Evolutionary conservation across 2,888 invertebrate species (phyloP), one percentile per base, ranked within the genome.

Genomic region (Anaspis maculata): DNA sequence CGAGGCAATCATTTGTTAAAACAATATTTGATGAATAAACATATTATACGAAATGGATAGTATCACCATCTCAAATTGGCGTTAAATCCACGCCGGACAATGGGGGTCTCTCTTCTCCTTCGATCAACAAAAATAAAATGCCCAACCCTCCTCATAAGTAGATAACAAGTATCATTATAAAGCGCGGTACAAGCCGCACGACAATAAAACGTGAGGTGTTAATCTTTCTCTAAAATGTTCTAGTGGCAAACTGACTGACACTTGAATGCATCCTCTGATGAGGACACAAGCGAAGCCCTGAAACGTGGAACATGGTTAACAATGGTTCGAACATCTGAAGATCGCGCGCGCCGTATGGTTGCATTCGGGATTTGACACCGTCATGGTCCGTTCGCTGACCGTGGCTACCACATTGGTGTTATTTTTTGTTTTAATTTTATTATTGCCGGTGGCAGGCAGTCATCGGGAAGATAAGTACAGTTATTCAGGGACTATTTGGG

Each of bases 221-320:
- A 60, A 60, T 61, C 56, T 57, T 56, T 51, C n/a, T n/a, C 52
- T 45, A 54, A 56, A 56, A 59, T 55, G 59, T 56, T 60, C 57
- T 57, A 60, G 59, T 60, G 60, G 59, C 57, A 56, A 51, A 48
- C 50, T 59, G 60, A 60, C 55, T 50, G 60, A 60, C 58, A 51
- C 49, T 42, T 59, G 56, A 61, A 60, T 59, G 45, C 49, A 41
- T 42, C 41, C 32, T 46, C 51, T 58, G 59, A 57, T 56, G 56
- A 52, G 56, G 53, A 50, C 44, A 57, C 50, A 58, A 57, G 54
- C 47, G 49, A 51, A 41, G 52, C 51, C 52, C 56, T 56, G 54
- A 55, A 54, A 56, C 48, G 47, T 51, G 47, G 24, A 46, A 49
- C 51, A n/a, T n/a, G 48, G 46, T 47, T 52, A 56, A 58, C 56